These are phyloP conservation scores for Collichthys lucidus DNA, from an alignment of 2,113 vertebrate genomes.

Conservation along the genomic window DNA sequence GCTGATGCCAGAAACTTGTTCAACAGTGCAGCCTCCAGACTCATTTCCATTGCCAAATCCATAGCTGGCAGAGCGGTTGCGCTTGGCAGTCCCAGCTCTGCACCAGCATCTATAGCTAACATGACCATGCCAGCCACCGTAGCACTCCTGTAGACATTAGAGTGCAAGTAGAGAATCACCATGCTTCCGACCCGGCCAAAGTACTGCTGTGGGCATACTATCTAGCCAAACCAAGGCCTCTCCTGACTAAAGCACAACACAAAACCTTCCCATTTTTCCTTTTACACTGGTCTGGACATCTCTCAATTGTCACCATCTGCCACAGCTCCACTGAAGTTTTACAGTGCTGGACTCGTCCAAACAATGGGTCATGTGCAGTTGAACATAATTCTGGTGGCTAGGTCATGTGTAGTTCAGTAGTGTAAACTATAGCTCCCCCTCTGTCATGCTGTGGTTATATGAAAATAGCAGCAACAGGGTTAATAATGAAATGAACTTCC, in stretches of 20 bases:
- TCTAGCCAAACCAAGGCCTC: constrained; percentile 38
- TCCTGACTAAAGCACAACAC: constrained; percentile 32
- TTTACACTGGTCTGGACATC: constrained; percentile 12
- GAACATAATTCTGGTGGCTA: constrained; percentile 1
- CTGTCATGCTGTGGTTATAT: constrained; percentile 22
- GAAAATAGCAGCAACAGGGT: constrained; percentile 13
- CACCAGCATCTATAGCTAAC: constrained; percentile 56
- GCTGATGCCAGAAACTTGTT: constrained; percentile 64
- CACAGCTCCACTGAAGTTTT: constrained; percentile 23
- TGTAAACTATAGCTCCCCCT: background rate
- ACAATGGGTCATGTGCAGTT: constrained; percentile 5
- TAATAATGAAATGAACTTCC: background rate
- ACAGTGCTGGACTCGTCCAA: constrained; percentile 22
- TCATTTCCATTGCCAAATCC: constrained; percentile 54
- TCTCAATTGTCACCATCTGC: constrained; percentile 12
- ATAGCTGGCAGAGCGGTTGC: constrained; percentile 59
- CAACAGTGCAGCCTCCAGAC: constrained; percentile 66
- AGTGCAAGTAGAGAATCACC: constrained; percentile 48
- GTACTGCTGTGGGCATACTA: constrained; percentile 28
- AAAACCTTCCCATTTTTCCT: constrained; percentile 13
- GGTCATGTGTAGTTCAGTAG: background rate
- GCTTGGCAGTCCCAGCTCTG: constrained; percentile 52
- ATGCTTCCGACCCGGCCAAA: constrained; percentile 51
- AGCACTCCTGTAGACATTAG: constrained; percentile 57
- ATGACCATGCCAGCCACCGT: constrained; percentile 61